These are phyloP conservation scores for Volucella inflata DNA, from an alignment of 2,888 invertebrate genomes.

Conservation along the genomic window DNA sequence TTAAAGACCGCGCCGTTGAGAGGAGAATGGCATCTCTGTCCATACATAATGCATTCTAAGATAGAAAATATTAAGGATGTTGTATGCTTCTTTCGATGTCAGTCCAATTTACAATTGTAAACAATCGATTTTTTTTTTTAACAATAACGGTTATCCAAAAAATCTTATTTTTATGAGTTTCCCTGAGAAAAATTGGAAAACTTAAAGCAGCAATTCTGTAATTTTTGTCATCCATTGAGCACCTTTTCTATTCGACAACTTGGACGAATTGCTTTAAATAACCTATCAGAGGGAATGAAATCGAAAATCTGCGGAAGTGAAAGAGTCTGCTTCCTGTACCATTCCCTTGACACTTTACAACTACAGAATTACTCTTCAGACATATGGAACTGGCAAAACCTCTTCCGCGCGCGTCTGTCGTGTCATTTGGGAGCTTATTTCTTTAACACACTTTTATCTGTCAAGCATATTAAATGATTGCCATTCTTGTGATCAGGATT, in stretches of 20 bases:
- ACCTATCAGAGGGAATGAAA: slow-evolving; percentile 48
- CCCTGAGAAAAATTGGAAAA: not conserved
- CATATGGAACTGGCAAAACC: slow-evolving; percentile 1
- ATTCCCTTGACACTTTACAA: slow-evolving; percentile 45
- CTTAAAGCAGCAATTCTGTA: slow-evolving; percentile 6
- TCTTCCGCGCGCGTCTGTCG: slow-evolving; percentile 24
- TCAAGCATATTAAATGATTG: slow-evolving; percentile 75
- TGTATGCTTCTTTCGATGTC: too few relatives aligned
- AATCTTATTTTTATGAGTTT: too few relatives aligned
- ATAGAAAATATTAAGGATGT: too few relatives aligned
- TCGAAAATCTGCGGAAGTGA: slow-evolving; percentile 27
- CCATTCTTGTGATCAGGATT: slow-evolving; percentile 34
- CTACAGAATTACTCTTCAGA: slow-evolving; percentile 36
- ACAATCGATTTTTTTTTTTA: too few relatives aligned
- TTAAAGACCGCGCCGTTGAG: too few relatives aligned
- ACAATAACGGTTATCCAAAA: too few relatives aligned
- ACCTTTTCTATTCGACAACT: slow-evolving; percentile 21
- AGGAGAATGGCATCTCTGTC: too few relatives aligned
- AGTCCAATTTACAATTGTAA: too few relatives aligned
- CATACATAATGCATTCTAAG: too few relatives aligned
- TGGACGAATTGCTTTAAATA: slow-evolving; percentile 69
- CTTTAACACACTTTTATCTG: slow-evolving; percentile 73
- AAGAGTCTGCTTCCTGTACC: slow-evolving; percentile 2
- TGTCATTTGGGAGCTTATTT: slow-evolving; percentile 55
- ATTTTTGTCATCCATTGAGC: slow-evolving; percentile 42